phyloP scores from a whole-genome alignment of 64 coral and sea anemone species.

The Cladopsammia gracilis region DNA sequence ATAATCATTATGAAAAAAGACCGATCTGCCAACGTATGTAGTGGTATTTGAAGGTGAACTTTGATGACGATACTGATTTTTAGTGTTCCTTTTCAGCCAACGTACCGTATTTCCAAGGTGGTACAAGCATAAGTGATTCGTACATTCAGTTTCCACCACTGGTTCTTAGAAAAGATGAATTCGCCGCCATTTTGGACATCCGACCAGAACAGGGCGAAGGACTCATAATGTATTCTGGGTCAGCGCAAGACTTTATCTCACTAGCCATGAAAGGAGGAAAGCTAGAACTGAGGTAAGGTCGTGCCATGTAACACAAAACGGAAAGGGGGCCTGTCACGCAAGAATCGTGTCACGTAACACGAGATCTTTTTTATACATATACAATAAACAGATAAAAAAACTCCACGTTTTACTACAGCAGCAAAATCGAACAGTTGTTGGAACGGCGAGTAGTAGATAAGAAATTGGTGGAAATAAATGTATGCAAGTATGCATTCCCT shows the following conservation, averaged over 20 bases:
- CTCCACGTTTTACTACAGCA: too few relatives aligned
- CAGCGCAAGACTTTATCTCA: slow-evolving; percentile 5
- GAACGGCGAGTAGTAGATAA: too few relatives aligned
- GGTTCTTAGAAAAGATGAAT: slow-evolving; percentile 7
- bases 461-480: too few relatives aligned
- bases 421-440: too few relatives aligned
- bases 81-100: slow-evolving; percentile 31
- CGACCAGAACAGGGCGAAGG: slow-evolving; percentile 39
- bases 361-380: too few relatives aligned
- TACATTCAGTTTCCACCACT: not conserved
- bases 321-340: too few relatives aligned
- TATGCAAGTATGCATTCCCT: too few relatives aligned
- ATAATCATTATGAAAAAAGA: too few relatives aligned
- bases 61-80: not conserved
- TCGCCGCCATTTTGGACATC: slow-evolving; percentile 12
- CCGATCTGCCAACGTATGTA: too few relatives aligned
- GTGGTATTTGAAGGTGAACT: too few relatives aligned
- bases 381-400: too few relatives aligned
- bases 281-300: slow-evolving; percentile 54
- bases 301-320: not conserved
- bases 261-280: slow-evolving; percentile 53
- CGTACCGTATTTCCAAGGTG: slow-evolving; percentile 48
- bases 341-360: too few relatives aligned
- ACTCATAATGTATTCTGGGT: slow-evolving; percentile 60
- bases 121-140: not conserved